Conservation (phyloP, 2,888 invertebrate species). For the Norana najaformis region DNA sequence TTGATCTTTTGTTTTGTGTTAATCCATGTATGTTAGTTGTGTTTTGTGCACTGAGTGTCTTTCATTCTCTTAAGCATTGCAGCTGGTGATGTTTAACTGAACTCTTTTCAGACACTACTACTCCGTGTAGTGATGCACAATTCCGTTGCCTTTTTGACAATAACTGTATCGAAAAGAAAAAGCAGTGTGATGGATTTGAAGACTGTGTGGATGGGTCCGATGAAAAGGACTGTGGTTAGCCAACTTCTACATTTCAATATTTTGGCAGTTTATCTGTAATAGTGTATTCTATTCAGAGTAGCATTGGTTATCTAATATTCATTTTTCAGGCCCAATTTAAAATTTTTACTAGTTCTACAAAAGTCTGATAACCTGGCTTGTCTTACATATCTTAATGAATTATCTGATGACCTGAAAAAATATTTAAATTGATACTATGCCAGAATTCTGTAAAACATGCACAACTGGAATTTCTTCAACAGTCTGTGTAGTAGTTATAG, state of each 20-base stretch:
- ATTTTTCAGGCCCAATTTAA: no score
- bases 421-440: no score
- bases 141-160: neutral
- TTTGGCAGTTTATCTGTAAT: neutral
- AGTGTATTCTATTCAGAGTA: no score
- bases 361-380: no score
- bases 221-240: constrained; percentile 43
- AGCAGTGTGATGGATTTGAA: constrained; percentile 31
- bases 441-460: no score
- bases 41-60: neutral
- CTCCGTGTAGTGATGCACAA: neutral
- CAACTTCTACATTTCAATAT: neutral
- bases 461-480: no score
- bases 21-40: neutral
- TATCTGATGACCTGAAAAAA: no score
- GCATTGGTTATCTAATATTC: no score
- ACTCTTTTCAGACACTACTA: neutral
- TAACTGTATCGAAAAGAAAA: neutral
- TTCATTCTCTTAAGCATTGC: neutral
- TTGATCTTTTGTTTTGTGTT: neutral
- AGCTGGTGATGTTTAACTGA: neutral
- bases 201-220: constrained; percentile 43
- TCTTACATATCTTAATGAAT: no score
- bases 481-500: no score
- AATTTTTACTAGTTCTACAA: no score